phyloP scores from a whole-genome alignment of 2,113 vertebrate species.

The Tachuris rubrigastra region DNA sequence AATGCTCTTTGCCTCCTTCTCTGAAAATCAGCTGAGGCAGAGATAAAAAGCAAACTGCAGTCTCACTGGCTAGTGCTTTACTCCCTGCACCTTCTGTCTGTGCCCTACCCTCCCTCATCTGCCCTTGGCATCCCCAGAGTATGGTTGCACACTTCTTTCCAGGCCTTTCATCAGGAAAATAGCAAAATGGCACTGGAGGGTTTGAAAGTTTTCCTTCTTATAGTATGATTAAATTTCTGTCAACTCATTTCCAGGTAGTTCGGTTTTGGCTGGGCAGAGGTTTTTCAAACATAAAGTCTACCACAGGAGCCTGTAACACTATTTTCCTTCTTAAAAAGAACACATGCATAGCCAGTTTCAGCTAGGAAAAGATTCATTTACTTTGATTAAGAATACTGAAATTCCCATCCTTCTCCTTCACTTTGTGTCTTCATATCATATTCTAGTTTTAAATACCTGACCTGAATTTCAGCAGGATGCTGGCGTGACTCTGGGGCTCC shows the following conservation, averaged over 20 bases:
- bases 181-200: background rate
- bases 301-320: background rate
- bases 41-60: background rate
- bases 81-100: background rate
- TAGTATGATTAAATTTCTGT: background rate
- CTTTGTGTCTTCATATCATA: background rate
- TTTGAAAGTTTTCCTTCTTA: background rate
- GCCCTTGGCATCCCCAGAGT: background rate
- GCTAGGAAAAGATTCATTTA: background rate
- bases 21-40: background rate
- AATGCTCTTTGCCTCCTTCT: background rate
- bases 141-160: background rate
- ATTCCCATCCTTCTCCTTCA: background rate
- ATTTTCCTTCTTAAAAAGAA: background rate
- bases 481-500: background rate
- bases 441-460: slow-evolving; percentile 1
- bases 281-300: background rate
- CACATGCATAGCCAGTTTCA: background rate
- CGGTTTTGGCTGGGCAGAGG: background rate
- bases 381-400: background rate
- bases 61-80: background rate
- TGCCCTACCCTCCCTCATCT: background rate
- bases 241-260: background rate
- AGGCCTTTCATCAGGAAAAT: background rate
- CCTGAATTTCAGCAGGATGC: slow-evolving; percentile 1